A percentile compares a stretch with the other conserved stretches of the same genome.
phyloP scores from a whole-genome alignment of 2,797 vertebrate genomes.

The Dipus sagitta region DNA sequence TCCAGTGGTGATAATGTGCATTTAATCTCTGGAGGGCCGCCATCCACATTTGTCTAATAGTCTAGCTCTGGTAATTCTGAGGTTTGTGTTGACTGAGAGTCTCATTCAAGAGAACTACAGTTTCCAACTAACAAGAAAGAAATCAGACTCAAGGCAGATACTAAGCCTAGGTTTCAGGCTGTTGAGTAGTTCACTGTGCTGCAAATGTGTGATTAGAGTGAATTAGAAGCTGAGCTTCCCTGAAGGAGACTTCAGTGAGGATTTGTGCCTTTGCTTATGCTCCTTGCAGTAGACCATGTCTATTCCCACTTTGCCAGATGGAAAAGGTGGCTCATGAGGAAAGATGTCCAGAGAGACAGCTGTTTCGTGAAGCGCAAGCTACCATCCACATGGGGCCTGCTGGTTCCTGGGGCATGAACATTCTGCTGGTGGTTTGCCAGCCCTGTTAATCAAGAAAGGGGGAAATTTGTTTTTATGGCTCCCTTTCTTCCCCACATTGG shows the following conservation, averaged over 20 bases:
- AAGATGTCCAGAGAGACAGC: not conserved
- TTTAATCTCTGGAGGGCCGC: slow-evolving; percentile 8
- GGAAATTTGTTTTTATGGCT: not conserved
- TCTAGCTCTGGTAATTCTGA: not conserved
- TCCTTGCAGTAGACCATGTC: not conserved
- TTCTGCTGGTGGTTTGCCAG: not conserved
- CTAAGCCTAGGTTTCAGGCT: not conserved
- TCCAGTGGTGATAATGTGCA: not conserved
- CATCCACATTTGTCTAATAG: not conserved
- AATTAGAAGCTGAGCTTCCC: not conserved
- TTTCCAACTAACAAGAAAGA: slow-evolving; percentile 28
- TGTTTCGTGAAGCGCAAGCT: not conserved
- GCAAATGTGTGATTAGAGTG: not conserved
- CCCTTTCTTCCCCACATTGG: not conserved
- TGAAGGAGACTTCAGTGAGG: not conserved
- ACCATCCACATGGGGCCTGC: not conserved
- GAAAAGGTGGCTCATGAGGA: not conserved
- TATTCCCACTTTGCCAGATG: not conserved
- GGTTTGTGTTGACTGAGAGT: not conserved
- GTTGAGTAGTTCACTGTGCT: not conserved
- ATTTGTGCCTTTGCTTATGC: not conserved
- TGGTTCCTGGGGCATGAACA: not conserved
- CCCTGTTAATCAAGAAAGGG: not conserved
- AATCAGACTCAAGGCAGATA: not conserved
- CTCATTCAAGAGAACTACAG: slow-evolving; percentile 17